Conservation (phyloP, 2,113 vertebrate species). For the Columba janthina region DNA sequence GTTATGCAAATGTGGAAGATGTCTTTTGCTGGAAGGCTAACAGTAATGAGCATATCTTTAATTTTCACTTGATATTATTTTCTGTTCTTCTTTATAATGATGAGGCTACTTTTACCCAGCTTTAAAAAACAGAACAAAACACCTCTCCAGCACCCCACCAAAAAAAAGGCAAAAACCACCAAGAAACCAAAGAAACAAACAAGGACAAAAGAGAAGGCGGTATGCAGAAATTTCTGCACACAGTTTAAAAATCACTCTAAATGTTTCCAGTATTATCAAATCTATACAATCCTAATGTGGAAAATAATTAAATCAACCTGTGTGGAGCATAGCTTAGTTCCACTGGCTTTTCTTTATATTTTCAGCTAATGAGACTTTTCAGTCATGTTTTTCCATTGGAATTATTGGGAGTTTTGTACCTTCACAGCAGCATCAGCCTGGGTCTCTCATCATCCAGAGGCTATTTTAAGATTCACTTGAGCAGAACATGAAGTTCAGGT, state of each 20-base stretch:
- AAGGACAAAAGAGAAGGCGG: not conserved
- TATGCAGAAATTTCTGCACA: not conserved
- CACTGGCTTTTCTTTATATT: not conserved
- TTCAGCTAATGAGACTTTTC: not conserved
- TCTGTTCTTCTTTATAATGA: not conserved
- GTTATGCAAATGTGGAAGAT: not conserved
- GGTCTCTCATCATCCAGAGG: not conserved
- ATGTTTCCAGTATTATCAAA: not conserved
- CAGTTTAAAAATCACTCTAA: not conserved
- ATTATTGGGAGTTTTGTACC: not conserved
- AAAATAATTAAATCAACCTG: not conserved
- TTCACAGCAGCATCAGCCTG: not conserved
- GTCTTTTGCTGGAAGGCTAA: not conserved
- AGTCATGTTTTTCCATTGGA: not conserved
- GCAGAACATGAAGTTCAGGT: not conserved
- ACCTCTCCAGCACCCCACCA: fast-evolving
- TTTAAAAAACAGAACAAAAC: not conserved
- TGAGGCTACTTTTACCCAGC: not conserved
- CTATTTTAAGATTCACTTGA: not conserved
- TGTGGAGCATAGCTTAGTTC: not conserved
- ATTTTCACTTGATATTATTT: not conserved
- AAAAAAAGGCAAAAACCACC: not conserved
- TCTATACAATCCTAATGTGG: not conserved
- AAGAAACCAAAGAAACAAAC: not conserved
- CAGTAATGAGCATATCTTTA: not conserved